These are phyloP conservation scores for Lottia scabra DNA, from an alignment of 2,888 invertebrate species.

Conservation along the genomic window DNA sequence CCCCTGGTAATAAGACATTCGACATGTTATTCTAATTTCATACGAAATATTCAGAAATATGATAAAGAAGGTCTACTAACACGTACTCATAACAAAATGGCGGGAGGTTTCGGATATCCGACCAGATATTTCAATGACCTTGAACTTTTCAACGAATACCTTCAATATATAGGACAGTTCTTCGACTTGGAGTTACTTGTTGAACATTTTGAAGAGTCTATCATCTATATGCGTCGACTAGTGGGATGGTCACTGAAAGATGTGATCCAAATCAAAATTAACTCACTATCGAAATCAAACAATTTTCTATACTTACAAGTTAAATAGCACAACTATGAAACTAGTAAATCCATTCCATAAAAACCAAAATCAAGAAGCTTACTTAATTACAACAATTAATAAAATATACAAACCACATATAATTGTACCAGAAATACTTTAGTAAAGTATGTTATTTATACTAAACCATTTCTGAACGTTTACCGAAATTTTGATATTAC, in stretches of 20 bases:
- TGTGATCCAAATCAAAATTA: not conserved
- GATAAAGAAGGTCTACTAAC: not conserved
- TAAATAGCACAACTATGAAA: no score
- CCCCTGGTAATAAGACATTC: not conserved
- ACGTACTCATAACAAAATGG: not conserved
- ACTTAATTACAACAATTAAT: no score
- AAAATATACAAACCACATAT: no score
- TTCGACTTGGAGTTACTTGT: not conserved
- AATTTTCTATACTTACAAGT: no score
- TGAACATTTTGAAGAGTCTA: not conserved
- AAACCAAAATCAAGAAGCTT: no score
- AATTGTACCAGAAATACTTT: no score
- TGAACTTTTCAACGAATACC: not conserved
- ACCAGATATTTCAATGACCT: not conserved
- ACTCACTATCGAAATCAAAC: not conserved
- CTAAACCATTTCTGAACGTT: no score
- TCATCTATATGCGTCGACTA: not conserved
- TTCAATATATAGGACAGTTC: not conserved
- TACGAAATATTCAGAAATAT: not conserved
- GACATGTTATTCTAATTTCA: not conserved
- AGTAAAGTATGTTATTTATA: no score
- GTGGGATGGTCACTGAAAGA: not conserved
- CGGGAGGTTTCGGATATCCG: not conserved
- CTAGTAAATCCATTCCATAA: no score
- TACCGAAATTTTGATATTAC: no score